phyloP scores from a whole-genome alignment of 2,888 invertebrate species.

The Tipula helvola region DNA sequence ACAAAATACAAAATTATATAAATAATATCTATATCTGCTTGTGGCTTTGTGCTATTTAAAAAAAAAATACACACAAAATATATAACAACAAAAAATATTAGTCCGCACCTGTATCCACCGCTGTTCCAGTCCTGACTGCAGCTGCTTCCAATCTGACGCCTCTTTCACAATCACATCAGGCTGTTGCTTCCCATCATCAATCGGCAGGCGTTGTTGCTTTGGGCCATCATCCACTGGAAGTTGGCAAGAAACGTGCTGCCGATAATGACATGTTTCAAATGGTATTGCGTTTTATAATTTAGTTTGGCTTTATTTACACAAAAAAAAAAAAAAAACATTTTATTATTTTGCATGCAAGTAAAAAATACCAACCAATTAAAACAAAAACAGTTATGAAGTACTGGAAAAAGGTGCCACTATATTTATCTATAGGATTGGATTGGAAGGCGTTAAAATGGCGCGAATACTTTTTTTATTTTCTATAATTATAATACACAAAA shows the following conservation, averaged over 20 bases:
- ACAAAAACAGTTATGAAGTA: background rate
- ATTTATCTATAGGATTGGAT: background rate
- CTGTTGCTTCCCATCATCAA: slow-evolving; percentile 38
- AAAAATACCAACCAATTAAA: background rate
- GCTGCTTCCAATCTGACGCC: slow-evolving; percentile 31
- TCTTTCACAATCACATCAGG: slow-evolving; percentile 32
- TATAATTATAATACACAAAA: background rate
- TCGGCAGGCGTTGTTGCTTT: slow-evolving; percentile 47
- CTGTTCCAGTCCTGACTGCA: slow-evolving; percentile 23
- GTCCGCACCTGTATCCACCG: slow-evolving; percentile 32
- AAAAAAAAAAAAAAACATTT: background rate
- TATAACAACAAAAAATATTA: slow-evolving; percentile 17
- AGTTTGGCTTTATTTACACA: background rate
- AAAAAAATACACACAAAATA: slow-evolving; percentile 11
- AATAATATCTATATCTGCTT: slow-evolving; percentile 6
- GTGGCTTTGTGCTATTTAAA: slow-evolving; percentile 7
- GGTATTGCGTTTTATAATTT: slow-evolving; percentile 47
- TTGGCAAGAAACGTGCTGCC: slow-evolving; percentile 91
- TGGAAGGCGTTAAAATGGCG: background rate
- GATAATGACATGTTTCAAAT: slow-evolving; percentile 79
- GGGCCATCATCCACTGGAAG: slow-evolving; percentile 55
- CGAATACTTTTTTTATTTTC: background rate
- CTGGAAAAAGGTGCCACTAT: background rate
- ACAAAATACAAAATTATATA: slow-evolving; percentile 6
- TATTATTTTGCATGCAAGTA: background rate